Evolutionary conservation across 2,888 invertebrate genomes (phyloP), one percentile per base, ranked within the genome.

Genomic region (Orgyia antiqua): DNA sequence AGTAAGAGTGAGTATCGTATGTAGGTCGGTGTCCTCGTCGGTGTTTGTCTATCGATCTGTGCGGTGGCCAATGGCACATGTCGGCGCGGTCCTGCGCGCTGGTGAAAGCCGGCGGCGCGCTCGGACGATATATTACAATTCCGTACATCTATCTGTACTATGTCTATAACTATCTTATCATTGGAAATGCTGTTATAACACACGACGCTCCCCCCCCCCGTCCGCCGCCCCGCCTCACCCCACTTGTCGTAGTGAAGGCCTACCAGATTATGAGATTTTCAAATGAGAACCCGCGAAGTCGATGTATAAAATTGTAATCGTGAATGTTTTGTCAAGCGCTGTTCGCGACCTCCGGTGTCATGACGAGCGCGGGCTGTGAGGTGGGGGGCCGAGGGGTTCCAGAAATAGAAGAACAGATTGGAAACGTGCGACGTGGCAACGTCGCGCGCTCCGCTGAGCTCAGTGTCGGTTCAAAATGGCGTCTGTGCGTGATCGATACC

Each of bases 41-140:
- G 72, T 83, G 82, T 88, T 88, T 87, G 83, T 76, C 87, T 89
- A 90, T 90, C 89, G 90, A 90, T 90, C 88, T 84, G 67, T 59
- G 75, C 73, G 75, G 74, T 77, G 80, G 77, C 90, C 90, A 90
- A 90, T 90, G 75, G 84, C 83, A 88, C 87, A 88, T 87, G 88
- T 86, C 86, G 84, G 74, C 69, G 69, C 79, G 74, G 67, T 70
- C 74, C 68, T 79, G 82, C 88, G 79, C 77, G 75, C 87, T 69
- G 75, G 84, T 82, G 79, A 84, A 84, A 87, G 84, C 87, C 82
- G 70, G 75, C n/a, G n/a, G 68, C 69, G 45, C 45, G 59, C 62
- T 63, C 54, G 62, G 47, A 57, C 57, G 58, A 61, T 56, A 56
- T 64, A 61, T 54, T 58, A 65, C 54, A 57, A 55, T 58, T 54